Base-by-base conservation (phyloP, 2,888 invertebrate genomes). In the Cactoblastis cactorum region DNA sequence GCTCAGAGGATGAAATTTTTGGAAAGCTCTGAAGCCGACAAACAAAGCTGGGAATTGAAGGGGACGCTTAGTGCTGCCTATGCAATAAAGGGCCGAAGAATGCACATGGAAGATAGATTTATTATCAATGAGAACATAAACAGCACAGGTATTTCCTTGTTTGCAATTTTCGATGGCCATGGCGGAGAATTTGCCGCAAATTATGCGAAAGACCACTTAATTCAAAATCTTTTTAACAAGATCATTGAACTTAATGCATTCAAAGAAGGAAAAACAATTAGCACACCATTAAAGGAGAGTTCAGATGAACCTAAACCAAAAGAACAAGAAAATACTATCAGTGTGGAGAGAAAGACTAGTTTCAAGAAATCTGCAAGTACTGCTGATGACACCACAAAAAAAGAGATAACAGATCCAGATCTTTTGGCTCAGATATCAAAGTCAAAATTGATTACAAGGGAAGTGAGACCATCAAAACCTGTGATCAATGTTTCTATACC, bases 141-240 rank as follows among this genome's bases (percentile, higher is more conserved):
- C 75, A 93, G 94, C 62, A 96, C 96, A 15, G 96, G 95, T 17
- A 94, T 97, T 49, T 95, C 96, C 15, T 88, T 98, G 53, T 97
- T 96, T 85, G 97, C 97, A 39, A 94, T 98, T 61, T 98, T 97
- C 78, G 98, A 98, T 85, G 98, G 98, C 0, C 98, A 98, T 79
- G 98, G 98, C 47, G 98, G 98, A 35, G 97, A 97, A 88, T 96
- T 96, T 89, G 97, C 97, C 48, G 97, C 97, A 15, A 96, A 97
- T 74, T 98, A 95, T 86, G 96, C 96, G 48, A 95, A 95, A 75
- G 96, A 97, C 65, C 95, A 96, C 63, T 90, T 98, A 14, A 94
- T 97, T 57, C 94, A 95, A 74, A 95, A 93, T 73, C 89, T 97
- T 47, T 93, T 92, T 65, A 93, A 93, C 69, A 95, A 94, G 86